Conservation (phyloP, 1,140 invertebrate genomes). For the Drosophila lacertosa region DNA sequence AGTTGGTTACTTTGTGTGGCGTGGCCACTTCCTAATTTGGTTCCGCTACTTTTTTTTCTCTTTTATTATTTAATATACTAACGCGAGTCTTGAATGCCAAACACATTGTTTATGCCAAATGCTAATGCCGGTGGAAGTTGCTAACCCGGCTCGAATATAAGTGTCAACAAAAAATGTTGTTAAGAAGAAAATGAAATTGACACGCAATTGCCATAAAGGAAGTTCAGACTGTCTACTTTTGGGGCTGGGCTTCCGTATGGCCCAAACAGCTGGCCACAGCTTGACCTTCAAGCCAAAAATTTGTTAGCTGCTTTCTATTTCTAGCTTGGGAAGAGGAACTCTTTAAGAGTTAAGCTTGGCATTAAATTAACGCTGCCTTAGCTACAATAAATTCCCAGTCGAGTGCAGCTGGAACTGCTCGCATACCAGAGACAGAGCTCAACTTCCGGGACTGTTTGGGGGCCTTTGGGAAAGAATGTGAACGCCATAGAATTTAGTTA, state of each 20-base stretch:
- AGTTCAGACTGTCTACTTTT: conserved; percentile 35
- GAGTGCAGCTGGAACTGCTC: conserved; percentile 35
- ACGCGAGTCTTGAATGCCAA: conserved; percentile 68
- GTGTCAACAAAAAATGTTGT: conserved; percentile 17
- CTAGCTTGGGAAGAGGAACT: conserved; percentile 42
- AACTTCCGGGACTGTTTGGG: conserved; percentile 62
- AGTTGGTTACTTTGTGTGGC: conserved; percentile 42
- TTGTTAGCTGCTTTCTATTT: conserved; percentile 64
- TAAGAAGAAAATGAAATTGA: conserved; percentile 66
- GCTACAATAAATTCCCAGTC: conserved; percentile 41
- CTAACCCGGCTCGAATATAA: background rate
- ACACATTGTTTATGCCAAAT: conserved; percentile 42
- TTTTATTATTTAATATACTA: conserved; percentile 74
- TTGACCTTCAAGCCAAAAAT: conserved; percentile 73
- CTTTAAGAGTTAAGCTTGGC: conserved; percentile 42
- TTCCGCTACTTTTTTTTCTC: conserved; percentile 66
- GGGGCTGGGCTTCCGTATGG: conserved; percentile 55
- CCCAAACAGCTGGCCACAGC: conserved; percentile 5
- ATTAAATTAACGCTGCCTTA: conserved; percentile 62
- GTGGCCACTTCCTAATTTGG: conserved; percentile 82
- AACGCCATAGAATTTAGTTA: conserved; percentile 59
- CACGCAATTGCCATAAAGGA: conserved; percentile 60
- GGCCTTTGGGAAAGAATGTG: conserved; percentile 72
- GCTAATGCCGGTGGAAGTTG: conserved; percentile 50
- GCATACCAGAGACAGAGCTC: conserved; percentile 60